Conservation (phyloP, 2,113 vertebrate genomes). For the Notothenia coriiceps region DNA sequence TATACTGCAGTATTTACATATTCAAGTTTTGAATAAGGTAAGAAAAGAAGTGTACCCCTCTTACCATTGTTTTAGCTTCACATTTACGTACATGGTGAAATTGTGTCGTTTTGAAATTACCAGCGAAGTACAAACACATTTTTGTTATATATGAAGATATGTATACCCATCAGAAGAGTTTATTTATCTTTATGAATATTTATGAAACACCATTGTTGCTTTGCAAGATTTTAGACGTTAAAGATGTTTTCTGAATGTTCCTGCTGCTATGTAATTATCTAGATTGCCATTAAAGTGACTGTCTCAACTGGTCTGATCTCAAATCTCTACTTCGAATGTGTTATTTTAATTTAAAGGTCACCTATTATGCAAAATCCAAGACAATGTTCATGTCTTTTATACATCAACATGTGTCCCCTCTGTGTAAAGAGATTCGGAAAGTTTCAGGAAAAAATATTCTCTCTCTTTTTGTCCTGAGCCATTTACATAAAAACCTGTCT, state of each 20-base stretch:
- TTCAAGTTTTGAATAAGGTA: conserved; percentile 30
- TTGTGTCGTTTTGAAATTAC: conserved; percentile 60
- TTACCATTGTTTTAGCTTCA: conserved; percentile 54
- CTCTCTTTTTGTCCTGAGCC: too few relatives aligned
- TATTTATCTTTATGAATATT: conserved; percentile 79
- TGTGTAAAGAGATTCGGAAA: too few relatives aligned
- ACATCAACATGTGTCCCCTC: too few relatives aligned
- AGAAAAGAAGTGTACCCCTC: conserved; percentile 32
- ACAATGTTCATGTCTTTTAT: too few relatives aligned
- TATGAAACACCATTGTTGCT: conserved; percentile 66
- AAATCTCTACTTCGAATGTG: conserved; percentile 30
- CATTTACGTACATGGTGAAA: conserved; percentile 59
- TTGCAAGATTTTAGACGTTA: conserved; percentile 58
- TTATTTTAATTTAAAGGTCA: background rate
- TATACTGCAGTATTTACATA: conserved; percentile 52
- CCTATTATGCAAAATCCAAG: too few relatives aligned
- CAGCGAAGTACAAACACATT: conserved; percentile 45
- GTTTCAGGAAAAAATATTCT: too few relatives aligned
- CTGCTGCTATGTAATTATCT: conserved; percentile 83
- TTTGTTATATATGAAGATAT: conserved; percentile 52
- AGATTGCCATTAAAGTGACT: conserved; percentile 78
- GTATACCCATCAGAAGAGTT: conserved; percentile 60
- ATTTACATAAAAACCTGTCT: too few relatives aligned
- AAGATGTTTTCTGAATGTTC: conserved; percentile 78
- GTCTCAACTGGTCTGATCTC: conserved; percentile 45